Percentiles rank a stretch among this genome's conserved stretches.
phyloP scores from a whole-genome alignment of 2,888 invertebrate species.

The Xylota sylvarum region DNA sequence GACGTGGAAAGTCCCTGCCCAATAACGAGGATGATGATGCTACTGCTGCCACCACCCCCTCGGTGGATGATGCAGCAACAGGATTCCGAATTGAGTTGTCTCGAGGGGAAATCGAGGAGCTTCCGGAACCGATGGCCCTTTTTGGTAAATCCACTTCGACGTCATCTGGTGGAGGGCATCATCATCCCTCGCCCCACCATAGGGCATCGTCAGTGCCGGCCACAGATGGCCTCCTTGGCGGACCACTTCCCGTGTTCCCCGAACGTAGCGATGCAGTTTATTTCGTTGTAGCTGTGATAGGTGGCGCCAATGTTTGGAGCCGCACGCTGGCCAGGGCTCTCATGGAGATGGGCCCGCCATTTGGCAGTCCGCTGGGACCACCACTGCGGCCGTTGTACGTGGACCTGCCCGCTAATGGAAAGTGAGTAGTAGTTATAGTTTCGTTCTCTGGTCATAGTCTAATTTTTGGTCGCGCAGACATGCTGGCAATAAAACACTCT shows the following conservation, averaged over 20 bases:
- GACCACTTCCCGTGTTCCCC: constrained; percentile 78
- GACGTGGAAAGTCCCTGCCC: constrained; percentile 59
- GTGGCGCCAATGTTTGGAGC: constrained; percentile 80
- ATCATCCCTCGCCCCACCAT: constrained; percentile 56
- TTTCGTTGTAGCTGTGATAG: constrained; percentile 80
- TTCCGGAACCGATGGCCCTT: constrained; percentile 73
- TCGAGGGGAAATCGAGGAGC: constrained; percentile 65
- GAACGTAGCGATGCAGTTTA: constrained; percentile 79
- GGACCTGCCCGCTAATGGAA: constrained; percentile 79
- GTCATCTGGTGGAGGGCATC: constrained; percentile 55
- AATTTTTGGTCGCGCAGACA: background rate
- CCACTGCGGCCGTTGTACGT: constrained; percentile 79
- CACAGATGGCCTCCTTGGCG: constrained; percentile 47
- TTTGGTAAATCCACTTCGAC: constrained; percentile 56
- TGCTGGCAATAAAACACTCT: constrained; percentile 20
- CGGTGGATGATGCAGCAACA: constrained; percentile 41
- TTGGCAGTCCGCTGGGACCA: constrained; percentile 79
- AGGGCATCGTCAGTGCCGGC: constrained; percentile 36
- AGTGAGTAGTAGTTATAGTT: constrained; percentile 76
- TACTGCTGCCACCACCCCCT: background rate
- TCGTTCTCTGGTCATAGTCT: background rate
- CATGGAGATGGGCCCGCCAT: constrained; percentile 80
- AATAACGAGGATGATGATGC: constrained; percentile 13
- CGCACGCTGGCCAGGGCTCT: constrained; percentile 78
- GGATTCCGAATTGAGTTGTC: constrained; percentile 61